Base-by-base conservation (phyloP, 2,797 vertebrate genomes). In the Cetoscarus ocellatus region DNA sequence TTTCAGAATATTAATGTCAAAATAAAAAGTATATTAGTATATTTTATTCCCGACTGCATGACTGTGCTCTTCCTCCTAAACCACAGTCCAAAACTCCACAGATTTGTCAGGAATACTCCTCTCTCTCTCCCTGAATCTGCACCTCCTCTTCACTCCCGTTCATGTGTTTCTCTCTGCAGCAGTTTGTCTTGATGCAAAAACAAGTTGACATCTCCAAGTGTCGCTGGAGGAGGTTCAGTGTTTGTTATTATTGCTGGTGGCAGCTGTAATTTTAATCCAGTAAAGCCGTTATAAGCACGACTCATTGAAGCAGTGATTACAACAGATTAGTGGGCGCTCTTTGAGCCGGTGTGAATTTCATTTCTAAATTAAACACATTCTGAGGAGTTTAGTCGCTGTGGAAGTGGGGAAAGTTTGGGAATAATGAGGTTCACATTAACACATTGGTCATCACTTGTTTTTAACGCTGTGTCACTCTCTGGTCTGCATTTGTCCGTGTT, bases 231-330 rank as follows among this genome's bases (percentile, higher is more conserved):
- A 60, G 69, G 18, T 44, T 53, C 27, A 3, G 19, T n/a, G 7
- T 14, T 4, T 57, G 67, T 50, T 64, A 18, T 63, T 72, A 45
- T 58, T 61, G 55, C 71, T 15, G 0, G 40, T 62, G 73, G 55
- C 62, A 65, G 80, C 61, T 19, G 47, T 52, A 38, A 66, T 68
- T 63, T 52, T 65, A 76, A 82, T 72, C 76, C 70, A 39, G 40
- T 19, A 49, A 73, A 76, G 39, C 70, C 43, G 5, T 43, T 12
- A 51, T 48, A 45, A 64, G 42, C 19, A 13, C 38, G 53, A 70
- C 36, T 69, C 47, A 35, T 17, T 50, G 35, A 1, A 38, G 11
- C 19, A 11, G 18, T 19, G 56, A 66, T 43, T 12, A 39, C 3
- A 27, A 39, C 17, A 53, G 38, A 14, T 59, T 6, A 18, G 40